Base-by-base conservation (phyloP, 2,113 vertebrate species). In the Alligator mississippiensis region DNA sequence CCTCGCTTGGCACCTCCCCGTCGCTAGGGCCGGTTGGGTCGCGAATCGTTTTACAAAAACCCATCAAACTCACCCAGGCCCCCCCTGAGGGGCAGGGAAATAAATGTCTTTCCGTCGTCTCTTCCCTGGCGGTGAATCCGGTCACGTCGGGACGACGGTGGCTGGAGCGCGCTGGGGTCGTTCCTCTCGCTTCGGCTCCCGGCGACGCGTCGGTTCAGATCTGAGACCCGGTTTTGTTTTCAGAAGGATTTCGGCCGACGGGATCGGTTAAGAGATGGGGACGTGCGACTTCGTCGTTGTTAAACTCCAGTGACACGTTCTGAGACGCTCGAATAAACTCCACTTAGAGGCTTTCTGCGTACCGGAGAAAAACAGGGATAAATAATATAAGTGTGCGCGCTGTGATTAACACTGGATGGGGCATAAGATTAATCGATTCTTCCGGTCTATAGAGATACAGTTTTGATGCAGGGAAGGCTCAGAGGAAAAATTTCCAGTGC, bases 121-220 rank as follows among this genome's bases (percentile, higher is more conserved):
- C 28, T 38, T 38, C 38, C 38, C 7, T 5, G 38, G 38, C 38
- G 38, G 38, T 38, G 38, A 38, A 38, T 38, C 38, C 38, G 7
- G 38, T 38, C 38, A 38, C 7, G 38, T 38, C 7, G 38, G 38
- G 38, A 38, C 6, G 38, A 38, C 7, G 38, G 7, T 38, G 38
- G 38, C 38, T 38, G 38, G 38, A 38, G 38, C 38, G 38, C 38
- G 38, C 38, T 38, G 38, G 6, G 82, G 0, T 75, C 77, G 1
- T 79, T 92, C 9, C 22, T 15, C 38, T 21, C 11, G 68, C 72
- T 90, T 91, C 64, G 77, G 84, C 55, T 86, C 57, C 58, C 84
- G 82, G 47, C 21, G 19, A 25, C 38, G 66, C 21, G 16, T 87
- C 47, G 47, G 7, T 47, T 47, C 47, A 47, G 47, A 47, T 47